Conservation (phyloP, 2,797 vertebrate genomes). For the Petrocephalus schoutedeni region DNA sequence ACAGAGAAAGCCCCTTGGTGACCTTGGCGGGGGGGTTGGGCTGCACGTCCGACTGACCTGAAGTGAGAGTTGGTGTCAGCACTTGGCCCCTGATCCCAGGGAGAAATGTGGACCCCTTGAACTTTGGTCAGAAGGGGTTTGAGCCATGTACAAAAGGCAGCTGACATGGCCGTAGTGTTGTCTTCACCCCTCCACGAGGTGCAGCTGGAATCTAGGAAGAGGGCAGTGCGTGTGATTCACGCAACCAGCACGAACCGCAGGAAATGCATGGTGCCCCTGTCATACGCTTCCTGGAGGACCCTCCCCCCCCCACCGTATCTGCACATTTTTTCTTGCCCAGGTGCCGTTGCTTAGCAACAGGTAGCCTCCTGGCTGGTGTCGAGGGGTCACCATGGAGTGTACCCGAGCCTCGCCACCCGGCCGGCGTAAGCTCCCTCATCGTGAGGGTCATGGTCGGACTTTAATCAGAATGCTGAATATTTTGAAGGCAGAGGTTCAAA, state of each 20-base stretch:
- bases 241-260: neutral
- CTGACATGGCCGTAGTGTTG: neutral
- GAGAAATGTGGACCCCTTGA: neutral
- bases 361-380: neutral
- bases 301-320: neutral
- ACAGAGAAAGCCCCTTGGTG: neutral
- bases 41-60: neutral
- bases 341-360: constrained; percentile 5
- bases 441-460: neutral
- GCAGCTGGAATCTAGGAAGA: neutral
- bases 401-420: neutral
- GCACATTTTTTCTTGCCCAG: neutral
- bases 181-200: neutral
- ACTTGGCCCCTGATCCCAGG: neutral
- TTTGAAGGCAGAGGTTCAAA: neutral
- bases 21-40: neutral
- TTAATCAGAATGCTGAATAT: neutral
- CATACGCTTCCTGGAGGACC: neutral
- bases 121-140: neutral
- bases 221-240: neutral
- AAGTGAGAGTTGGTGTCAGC: neutral
- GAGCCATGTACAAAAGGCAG: neutral
- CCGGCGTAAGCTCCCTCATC: neutral
- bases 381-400: neutral
- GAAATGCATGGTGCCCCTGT: neutral